Base-by-base conservation (phyloP, 1,140 invertebrate species). In the Zaprionus davidi region DNA sequence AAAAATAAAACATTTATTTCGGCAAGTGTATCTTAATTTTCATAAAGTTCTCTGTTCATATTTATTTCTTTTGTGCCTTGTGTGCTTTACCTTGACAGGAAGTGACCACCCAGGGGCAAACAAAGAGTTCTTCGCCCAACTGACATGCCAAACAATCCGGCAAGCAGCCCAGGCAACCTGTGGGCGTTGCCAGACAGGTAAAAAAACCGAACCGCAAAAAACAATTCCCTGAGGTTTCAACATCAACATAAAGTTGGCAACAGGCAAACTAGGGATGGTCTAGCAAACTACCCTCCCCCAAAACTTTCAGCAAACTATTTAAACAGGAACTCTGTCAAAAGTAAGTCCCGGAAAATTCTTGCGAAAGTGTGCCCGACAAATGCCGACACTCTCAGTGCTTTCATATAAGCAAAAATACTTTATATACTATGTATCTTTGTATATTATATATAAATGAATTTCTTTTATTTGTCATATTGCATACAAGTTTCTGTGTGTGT, bases 111-210 rank as follows among this genome's bases (percentile, higher is more conserved):
- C 53, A 57, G 55, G 5, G 46, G 24, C 46, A 51, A 24, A 68
- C 65, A 68, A 58, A 67, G 36, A 58, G 41, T 46, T 46, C 65
- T 57, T 34, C 26, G 31, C 41, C 41, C 12, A 28, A 38, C 26
- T 55, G 26, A 24, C 46, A 65, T 24, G 5, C 36, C 22, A 38
- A 22, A 60, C 41, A 46, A 46, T 46, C n/a, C 41, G 24, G 5
- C 15, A 49, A 12, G 12, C 12, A 59, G 31, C 31, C 46, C 44
- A 38, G n/a, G 49, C 49, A 62, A 63, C 49, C 53, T 46, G 69
- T 64, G 60, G 69, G 69, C 69, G 69, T 71, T 64, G 69, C 53
- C 20, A 56, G 68, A 41, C 49, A 56, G 7, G 31, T 44, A 13
- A n/a, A 44, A n/a, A 55, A 60, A 13, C 31, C 56, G 31, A 26